phyloP scores from a whole-genome alignment of 2,888 invertebrate species.

The Cataglyphis livida region DNA sequence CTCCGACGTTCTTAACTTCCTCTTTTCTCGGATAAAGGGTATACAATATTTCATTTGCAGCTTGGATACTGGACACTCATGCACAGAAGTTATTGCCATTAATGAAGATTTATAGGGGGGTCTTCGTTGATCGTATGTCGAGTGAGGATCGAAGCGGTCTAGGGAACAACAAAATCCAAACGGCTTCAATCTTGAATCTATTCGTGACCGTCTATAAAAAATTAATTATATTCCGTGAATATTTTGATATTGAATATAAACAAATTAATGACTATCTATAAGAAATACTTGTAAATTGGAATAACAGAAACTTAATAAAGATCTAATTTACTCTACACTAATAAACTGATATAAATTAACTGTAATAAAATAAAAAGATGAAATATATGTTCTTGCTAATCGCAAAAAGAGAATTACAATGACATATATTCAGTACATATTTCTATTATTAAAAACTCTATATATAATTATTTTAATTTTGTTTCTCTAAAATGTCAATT shows the following conservation, averaged over 20 bases:
- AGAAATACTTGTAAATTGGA: not conserved
- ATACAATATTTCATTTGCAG: constrained; percentile 56
- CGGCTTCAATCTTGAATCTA: constrained; percentile 54
- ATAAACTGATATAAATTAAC: not conserved
- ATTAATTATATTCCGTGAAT: not conserved
- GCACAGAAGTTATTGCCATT: constrained; percentile 43
- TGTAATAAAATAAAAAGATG: not conserved
- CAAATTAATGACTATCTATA: not conserved
- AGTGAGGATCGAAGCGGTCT: constrained; percentile 60
- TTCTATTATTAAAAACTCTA: not conserved
- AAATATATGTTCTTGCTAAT: not conserved
- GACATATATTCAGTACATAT: not conserved
- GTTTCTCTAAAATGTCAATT: not conserved
- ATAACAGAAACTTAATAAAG: not conserved
- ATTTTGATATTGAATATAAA: not conserved
- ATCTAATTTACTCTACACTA: not conserved
- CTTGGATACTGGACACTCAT: constrained; percentile 70
- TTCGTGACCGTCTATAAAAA: constrained; percentile 7
- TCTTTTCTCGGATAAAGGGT: not conserved
- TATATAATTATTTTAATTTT: constrained; percentile 4
- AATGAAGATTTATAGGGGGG: constrained; percentile 59
- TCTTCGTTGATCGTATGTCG: constrained; percentile 61
- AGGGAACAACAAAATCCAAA: constrained; percentile 71
- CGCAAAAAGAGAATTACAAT: not conserved
- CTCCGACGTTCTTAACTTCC: not conserved